Conservation (phyloP, 2,113 vertebrate genomes). For the Tautogolabrus adspersus region DNA sequence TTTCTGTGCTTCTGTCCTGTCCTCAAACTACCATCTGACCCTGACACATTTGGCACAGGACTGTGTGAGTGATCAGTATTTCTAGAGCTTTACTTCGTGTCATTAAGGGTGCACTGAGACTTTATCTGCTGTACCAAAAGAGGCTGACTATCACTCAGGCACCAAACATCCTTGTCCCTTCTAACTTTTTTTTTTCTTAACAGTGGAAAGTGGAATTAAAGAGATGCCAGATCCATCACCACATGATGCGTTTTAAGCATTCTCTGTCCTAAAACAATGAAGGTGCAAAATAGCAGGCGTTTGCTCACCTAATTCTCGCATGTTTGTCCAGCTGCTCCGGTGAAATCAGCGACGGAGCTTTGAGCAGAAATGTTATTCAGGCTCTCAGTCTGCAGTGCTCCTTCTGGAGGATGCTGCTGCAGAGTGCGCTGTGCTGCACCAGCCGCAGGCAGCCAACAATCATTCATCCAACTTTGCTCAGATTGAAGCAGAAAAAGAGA, state of each 20-base stretch:
- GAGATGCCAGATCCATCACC: not conserved
- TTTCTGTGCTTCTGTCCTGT: slow-evolving; percentile 11
- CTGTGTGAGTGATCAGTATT: slow-evolving; percentile 22
- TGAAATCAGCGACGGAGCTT: slow-evolving; percentile 7
- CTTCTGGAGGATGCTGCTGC: slow-evolving; percentile 59
- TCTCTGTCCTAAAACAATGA: not conserved
- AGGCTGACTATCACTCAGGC: not conserved
- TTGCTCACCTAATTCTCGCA: slow-evolving; percentile 36
- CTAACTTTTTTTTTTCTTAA: not conserved
- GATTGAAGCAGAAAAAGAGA: not conserved
- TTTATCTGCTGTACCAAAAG: slow-evolving; percentile 1
- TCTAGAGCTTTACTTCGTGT: not conserved
- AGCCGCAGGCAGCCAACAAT: not conserved
- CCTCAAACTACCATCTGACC: slow-evolving; percentile 27
- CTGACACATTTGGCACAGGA: slow-evolving; percentile 50
- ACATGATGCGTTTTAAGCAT: not conserved
- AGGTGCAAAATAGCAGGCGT: not conserved
- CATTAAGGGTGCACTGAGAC: slow-evolving; percentile 21
- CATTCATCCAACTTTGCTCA: slow-evolving; percentile 28
- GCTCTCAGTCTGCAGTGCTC: slow-evolving; percentile 55
- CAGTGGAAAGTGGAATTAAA: not conserved
- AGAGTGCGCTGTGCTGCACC: slow-evolving; percentile 42
- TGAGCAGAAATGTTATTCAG: slow-evolving; percentile 13
- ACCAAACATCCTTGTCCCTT: not conserved
- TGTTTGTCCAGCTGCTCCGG: slow-evolving; percentile 19